phyloP scores from a whole-genome alignment of 2,888 invertebrate species.

The Drosophila histrio region DNA sequence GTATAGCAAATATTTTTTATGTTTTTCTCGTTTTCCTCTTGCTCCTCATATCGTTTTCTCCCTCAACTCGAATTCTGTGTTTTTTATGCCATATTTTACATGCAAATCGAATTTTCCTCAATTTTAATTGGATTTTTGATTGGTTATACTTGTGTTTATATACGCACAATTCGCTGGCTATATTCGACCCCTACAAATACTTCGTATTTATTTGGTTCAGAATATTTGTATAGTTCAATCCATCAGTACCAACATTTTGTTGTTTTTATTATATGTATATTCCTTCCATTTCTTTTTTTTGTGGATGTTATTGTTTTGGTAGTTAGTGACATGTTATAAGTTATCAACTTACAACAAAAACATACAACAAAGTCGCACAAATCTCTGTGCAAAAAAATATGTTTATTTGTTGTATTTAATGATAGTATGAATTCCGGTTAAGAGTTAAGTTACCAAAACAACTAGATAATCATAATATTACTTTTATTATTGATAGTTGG shows the following conservation, averaged over 20 bases:
- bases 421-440: background rate
- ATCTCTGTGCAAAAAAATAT: constrained; percentile 26
- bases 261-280: constrained; percentile 20
- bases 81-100: constrained; percentile 81
- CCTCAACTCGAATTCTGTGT: constrained; percentile 22
- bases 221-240: constrained; percentile 41
- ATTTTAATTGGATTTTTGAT: constrained; percentile 84
- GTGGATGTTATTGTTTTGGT: constrained; percentile 41
- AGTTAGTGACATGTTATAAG: constrained; percentile 60
- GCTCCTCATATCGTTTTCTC: constrained; percentile 40
- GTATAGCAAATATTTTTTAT: constrained; percentile 77
- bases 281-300: constrained; percentile 42
- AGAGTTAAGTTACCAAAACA: background rate
- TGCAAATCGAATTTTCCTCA: constrained; percentile 84
- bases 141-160: constrained; percentile 81
- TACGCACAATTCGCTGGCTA: constrained; percentile 63
- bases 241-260: constrained; percentile 11
- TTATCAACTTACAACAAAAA: constrained; percentile 66
- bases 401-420: background rate
- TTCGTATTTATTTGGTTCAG: constrained; percentile 45
- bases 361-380: constrained; percentile 35
- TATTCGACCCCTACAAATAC: constrained; percentile 18
- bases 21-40: constrained; percentile 37
- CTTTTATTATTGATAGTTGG: background rate
- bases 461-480: background rate